A percentile compares a stretch with the other conserved stretches of the same genome.
Conservation (phyloP, 2,797 vertebrate genomes). For the Siniperca scherzeri region DNA sequence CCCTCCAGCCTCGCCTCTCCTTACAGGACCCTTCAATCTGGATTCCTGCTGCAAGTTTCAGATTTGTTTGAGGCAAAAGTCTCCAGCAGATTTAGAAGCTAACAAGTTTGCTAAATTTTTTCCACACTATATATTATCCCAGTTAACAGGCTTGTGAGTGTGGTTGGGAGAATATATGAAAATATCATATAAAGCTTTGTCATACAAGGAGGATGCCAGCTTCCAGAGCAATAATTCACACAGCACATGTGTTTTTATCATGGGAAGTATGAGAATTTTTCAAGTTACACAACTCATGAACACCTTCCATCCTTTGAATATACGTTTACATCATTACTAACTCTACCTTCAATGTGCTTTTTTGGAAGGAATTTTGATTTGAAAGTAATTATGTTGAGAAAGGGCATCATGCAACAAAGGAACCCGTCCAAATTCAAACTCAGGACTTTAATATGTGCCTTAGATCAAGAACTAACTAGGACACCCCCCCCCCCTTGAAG, state of each 20-base stretch:
- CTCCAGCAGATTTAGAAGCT: conserved; percentile 19
- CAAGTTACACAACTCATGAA: background rate
- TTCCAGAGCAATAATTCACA: conserved; percentile 1
- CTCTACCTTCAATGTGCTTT: background rate
- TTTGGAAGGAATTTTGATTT: background rate
- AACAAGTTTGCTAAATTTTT: conserved; percentile 12
- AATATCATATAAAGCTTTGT: background rate
- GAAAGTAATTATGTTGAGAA: background rate
- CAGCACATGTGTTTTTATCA: background rate
- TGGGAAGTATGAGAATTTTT: background rate
- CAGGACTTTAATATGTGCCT: background rate
- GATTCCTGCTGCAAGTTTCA: conserved; percentile 22
- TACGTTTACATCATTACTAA: background rate
- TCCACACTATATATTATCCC: conserved; percentile 7
- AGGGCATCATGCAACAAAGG: background rate
- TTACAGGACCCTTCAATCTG: background rate
- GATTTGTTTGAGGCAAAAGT: conserved; percentile 3
- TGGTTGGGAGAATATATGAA: background rate
- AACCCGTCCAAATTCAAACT: background rate
- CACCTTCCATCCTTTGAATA: background rate
- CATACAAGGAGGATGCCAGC: background rate
- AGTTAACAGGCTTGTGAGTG: background rate
- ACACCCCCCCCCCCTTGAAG: background rate
- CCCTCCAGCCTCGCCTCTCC: background rate
- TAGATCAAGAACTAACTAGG: background rate